phyloP scores from a whole-genome alignment of 1,140 invertebrate species.

The Pinna nobilis region DNA sequence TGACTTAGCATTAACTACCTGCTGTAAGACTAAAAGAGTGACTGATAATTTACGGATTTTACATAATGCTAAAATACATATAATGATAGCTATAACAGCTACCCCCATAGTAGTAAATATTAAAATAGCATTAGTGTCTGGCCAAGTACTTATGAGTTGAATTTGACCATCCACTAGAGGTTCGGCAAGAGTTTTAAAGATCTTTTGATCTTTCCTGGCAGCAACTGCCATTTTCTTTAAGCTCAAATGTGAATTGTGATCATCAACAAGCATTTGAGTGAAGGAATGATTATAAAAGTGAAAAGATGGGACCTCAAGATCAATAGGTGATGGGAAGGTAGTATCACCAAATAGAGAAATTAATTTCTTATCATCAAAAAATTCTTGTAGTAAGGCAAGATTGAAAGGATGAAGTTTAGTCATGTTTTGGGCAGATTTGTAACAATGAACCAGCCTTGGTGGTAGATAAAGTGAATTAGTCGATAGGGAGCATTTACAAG shows the following conservation, averaged over 20 bases:
- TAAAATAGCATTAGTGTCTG: constrained; percentile 18
- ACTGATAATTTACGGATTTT: constrained; percentile 28
- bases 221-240: constrained; percentile 30
- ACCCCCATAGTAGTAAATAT: constrained; percentile 13
- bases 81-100: constrained; percentile 1
- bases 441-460: constrained; percentile 34
- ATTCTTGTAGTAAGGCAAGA: constrained; percentile 27
- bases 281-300: constrained; percentile 30
- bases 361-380: constrained; percentile 25
- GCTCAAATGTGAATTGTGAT: constrained; percentile 27
- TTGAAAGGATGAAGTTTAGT: constrained; percentile 21
- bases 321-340: constrained; percentile 4
- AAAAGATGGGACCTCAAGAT: constrained; percentile 21
- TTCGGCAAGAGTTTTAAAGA: constrained; percentile 34
- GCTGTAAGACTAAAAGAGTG: constrained; percentile 13
- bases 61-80: constrained; percentile 8
- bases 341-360: constrained; percentile 16
- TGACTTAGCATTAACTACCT: neutral
- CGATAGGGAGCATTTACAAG: constrained; percentile 14
- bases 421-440: neutral
- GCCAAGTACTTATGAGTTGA: constrained; percentile 1
- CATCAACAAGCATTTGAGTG: constrained; percentile 15
- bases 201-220: constrained; percentile 23
- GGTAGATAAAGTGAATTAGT: neutral
- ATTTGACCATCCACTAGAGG: constrained; percentile 18